Conservation (phyloP, 2,797 vertebrate genomes). For the Melanotaenia nigrans region DNA sequence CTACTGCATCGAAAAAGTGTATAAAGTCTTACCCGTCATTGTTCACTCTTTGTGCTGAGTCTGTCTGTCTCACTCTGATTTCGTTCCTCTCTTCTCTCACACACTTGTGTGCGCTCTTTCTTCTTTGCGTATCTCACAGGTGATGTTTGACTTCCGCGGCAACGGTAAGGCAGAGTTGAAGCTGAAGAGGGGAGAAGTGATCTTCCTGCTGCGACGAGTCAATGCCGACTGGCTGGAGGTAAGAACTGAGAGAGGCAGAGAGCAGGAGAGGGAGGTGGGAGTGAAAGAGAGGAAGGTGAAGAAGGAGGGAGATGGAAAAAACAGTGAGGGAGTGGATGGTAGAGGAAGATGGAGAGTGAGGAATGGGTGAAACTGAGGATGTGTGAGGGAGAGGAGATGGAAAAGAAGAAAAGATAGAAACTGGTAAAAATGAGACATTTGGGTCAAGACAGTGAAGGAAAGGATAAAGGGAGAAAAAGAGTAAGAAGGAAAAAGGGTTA, state of each 20-base stretch:
- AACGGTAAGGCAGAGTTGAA: slow-evolving; percentile 89
- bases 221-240: slow-evolving; percentile 98
- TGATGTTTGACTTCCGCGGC: slow-evolving; percentile 92
- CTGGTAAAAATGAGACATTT: slow-evolving; percentile 8
- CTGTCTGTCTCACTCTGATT: slow-evolving; percentile 42
- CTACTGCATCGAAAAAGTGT: slow-evolving; percentile 19
- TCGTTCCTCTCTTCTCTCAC: slow-evolving; percentile 49
- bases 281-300: slow-evolving; percentile 10
- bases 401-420: slow-evolving; percentile 3
- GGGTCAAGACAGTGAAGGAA: neutral
- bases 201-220: slow-evolving; percentile 93
- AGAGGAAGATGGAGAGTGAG: slow-evolving; percentile 24
- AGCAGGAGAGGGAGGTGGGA: neutral
- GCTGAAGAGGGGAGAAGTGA: slow-evolving; percentile 91
- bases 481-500: neutral
- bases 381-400: slow-evolving; percentile 20
- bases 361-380: slow-evolving; percentile 30
- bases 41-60: slow-evolving; percentile 52
- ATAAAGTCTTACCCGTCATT: slow-evolving; percentile 66
- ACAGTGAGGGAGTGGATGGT: slow-evolving; percentile 8
- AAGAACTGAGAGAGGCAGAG: slow-evolving; percentile 57
- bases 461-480: neutral
- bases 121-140: slow-evolving; percentile 76
- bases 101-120: slow-evolving; percentile 29
- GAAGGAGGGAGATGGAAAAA: slow-evolving; percentile 4